phyloP scores from a whole-genome alignment of 2,888 invertebrate genomes.

The Quadroppia sp. region DNA sequence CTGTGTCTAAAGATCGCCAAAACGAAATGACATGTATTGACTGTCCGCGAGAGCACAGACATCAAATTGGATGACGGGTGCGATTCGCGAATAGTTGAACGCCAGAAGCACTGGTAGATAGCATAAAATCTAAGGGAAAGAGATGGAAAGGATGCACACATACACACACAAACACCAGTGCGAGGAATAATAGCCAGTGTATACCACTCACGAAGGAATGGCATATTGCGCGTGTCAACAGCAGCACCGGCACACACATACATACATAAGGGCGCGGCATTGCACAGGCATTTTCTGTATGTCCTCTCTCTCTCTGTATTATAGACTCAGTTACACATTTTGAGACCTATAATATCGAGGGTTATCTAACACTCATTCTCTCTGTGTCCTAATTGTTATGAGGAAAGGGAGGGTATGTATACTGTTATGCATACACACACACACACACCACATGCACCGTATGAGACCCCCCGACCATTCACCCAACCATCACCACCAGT shows the following conservation, averaged over 20 bases:
- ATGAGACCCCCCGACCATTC: conserved; percentile 20
- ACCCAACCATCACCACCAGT: background rate
- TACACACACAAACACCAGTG: too few species aligned
- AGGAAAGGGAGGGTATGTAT: background rate
- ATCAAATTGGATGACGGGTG: conserved; percentile 5
- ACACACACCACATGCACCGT: conserved; percentile 4
- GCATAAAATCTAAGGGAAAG: too few species aligned
- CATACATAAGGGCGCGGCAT: too few species aligned
- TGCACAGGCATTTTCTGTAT: background rate
- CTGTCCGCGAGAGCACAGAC: background rate
- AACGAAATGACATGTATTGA: background rate
- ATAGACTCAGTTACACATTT: conserved; percentile 39
- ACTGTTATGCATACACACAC: background rate
- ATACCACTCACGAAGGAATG: background rate
- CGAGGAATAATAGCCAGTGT: too few species aligned
- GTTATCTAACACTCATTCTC: background rate
- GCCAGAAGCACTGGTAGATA: background rate
- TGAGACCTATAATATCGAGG: conserved; percentile 22
- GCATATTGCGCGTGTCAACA: conserved; percentile 35
- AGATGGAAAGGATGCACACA: background rate
- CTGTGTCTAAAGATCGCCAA: background rate
- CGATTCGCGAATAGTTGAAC: background rate
- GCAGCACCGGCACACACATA: background rate
- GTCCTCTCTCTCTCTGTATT: background rate
- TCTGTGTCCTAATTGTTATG: background rate